Base-by-base conservation (phyloP, 1,140 invertebrate genomes). In the Brachionus manjavacas region DNA sequence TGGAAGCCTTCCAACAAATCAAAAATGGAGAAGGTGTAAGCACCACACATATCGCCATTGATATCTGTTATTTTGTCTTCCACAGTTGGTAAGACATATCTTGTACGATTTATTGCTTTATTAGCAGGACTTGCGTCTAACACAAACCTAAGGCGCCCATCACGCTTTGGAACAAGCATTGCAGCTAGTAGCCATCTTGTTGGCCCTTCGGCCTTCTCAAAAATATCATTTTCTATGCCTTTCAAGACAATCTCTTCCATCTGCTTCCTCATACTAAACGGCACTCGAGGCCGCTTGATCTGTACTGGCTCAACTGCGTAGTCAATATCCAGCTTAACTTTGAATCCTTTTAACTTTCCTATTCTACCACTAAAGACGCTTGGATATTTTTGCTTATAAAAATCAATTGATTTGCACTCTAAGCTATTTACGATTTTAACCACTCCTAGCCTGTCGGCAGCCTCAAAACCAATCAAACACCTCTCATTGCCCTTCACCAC, bases 1-100 rank as follows among this genome's bases (percentile, higher is more conserved):
- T 74, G 89, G 86, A 91, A 91, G 11, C 89, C 88, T 35, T 87
- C 85, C 72, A 88, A 88, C 7, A 88, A 88, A 88, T 92, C 90
- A 14, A 91, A 80, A 46, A 88, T 89, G 4, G 87, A 88, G 86
- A 91, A 92, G 43, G 89, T 84, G 86, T 87, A 89, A 79, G 88
- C 87, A 35, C 87, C 88, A 31, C 85, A 49, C 39, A 91, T 85
- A 55, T 88, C 20, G 16, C 84, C 70, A 43, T 39, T 72, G 11
- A 72, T 39, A 72, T 41, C 68, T 16, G 9, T 16, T n/a, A 84
- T 52, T 4, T 85, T 84, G 12, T 86, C 85, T 7, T 86, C 85
- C 16, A 85, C 23, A 12, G 72, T 79, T 66, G 85, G 85, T 52
- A 80, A n/a, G 4, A 49, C 41, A 41, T 52, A 52, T 49, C 68